These are phyloP conservation scores for Caenorhabditis brenneri DNA, from an alignment of 1,140 invertebrate species.

Conservation along the genomic window DNA sequence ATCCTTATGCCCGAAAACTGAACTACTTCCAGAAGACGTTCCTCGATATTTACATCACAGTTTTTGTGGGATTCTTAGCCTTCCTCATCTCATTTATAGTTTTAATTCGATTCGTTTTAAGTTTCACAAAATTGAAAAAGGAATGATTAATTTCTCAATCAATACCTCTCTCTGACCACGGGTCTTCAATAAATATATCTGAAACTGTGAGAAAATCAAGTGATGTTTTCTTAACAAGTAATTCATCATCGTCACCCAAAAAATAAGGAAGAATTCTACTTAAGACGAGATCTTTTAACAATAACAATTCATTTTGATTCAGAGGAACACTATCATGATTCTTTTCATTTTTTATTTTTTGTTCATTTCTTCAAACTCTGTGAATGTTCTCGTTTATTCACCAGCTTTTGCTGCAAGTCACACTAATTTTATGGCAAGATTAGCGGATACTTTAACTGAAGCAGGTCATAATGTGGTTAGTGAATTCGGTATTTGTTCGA, in stretches of 20 bases:
- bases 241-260: no score
- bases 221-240: no score
- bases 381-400: constrained; percentile 33
- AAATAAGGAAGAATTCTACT: no score
- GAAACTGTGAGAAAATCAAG: no score
- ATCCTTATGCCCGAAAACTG: background rate
- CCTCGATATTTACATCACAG: background rate
- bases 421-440: constrained; percentile 41
- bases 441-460: constrained; percentile 37
- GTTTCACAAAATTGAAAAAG: background rate
- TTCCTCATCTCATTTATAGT: background rate
- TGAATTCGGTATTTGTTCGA: background rate
- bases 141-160: background rate
- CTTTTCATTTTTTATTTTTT: background rate
- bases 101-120: background rate
- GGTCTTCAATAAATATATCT: no score
- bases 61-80: background rate
- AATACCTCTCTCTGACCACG: no score
- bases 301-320: no score
- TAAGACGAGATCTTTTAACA: no score
- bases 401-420: constrained; percentile 36
- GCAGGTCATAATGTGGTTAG: constrained; percentile 74
- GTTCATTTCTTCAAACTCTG: background rate
- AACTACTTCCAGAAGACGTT: background rate
- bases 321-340: no score